Conservation (phyloP, 2,113 vertebrate genomes). For the Suricata suricatta region DNA sequence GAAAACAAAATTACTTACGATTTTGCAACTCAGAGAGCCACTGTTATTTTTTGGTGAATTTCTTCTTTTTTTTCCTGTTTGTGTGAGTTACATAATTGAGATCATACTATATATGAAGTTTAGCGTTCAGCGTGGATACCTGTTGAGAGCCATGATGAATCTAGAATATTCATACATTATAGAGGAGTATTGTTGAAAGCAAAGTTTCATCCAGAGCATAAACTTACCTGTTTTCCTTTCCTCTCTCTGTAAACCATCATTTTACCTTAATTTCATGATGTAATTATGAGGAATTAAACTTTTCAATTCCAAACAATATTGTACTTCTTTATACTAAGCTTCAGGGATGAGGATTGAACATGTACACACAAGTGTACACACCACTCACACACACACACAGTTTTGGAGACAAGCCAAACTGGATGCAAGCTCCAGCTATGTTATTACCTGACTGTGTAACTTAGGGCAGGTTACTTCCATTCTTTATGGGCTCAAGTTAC, state of each 20-base stretch:
- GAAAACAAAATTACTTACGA: background rate
- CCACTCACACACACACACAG: background rate
- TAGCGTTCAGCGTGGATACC: background rate
- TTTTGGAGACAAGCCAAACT: background rate
- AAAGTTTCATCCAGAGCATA: conserved; percentile 11
- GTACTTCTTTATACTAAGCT: background rate
- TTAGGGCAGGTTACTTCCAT: background rate
- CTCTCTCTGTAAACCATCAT: background rate
- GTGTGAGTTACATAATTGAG: background rate
- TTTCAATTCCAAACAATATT: background rate
- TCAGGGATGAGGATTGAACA: background rate
- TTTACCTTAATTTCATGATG: background rate
- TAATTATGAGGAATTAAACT: background rate
- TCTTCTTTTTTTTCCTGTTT: background rate
- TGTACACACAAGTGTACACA: background rate
- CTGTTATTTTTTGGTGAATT: background rate
- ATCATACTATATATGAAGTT: background rate
- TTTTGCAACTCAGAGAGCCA: background rate
- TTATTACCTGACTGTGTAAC: background rate
- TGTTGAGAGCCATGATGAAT: background rate
- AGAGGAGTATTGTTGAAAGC: background rate
- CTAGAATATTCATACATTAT: conserved; percentile 1
- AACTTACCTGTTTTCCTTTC: background rate
- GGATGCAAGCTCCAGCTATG: background rate
- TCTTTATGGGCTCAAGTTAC: background rate